phyloP scores from a whole-genome alignment of 1,140 invertebrate species.

The Caenorhabditis briggsae region DNA sequence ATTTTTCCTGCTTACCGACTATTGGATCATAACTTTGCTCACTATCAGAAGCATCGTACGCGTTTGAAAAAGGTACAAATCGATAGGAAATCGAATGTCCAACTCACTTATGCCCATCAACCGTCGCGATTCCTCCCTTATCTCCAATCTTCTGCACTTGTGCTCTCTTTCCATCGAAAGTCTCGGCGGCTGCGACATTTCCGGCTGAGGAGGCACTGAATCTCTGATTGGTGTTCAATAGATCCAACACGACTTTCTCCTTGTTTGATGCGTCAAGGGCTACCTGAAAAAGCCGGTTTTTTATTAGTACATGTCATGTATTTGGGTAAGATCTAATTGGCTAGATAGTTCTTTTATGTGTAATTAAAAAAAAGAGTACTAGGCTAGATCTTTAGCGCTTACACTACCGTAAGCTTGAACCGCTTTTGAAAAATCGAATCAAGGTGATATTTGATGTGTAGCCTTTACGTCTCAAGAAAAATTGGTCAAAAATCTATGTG shows the following conservation, averaged over 20 bases:
- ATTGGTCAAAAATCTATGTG: no score
- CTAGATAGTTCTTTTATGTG: no score
- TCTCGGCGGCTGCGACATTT: slow-evolving; percentile 76
- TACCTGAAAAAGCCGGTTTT: slow-evolving; percentile 66
- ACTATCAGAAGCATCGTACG: no score
- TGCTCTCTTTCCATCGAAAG: slow-evolving; percentile 73
- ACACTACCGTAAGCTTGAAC: no score
- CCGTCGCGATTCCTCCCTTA: slow-evolving; percentile 75
- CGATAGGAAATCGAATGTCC: not conserved
- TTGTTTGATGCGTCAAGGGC: slow-evolving; percentile 75
- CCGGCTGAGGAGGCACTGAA: slow-evolving; percentile 73
- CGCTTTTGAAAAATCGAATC: not conserved
- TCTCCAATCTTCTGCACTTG: slow-evolving; percentile 77
- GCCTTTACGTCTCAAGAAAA: no score
- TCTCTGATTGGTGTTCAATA: slow-evolving; percentile 72
- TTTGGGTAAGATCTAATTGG: no score
- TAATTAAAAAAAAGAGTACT: no score
- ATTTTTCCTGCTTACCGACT: no score
- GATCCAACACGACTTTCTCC: slow-evolving; percentile 75
- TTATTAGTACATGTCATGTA: not conserved
- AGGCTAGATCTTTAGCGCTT: no score
- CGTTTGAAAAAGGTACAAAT: no score
- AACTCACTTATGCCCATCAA: slow-evolving; percentile 74
- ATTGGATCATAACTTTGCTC: no score
- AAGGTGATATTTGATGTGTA: no score